These are phyloP conservation scores for Lissonota sp. DNA, from an alignment of 2,888 invertebrate genomes.

Conservation along the genomic window DNA sequence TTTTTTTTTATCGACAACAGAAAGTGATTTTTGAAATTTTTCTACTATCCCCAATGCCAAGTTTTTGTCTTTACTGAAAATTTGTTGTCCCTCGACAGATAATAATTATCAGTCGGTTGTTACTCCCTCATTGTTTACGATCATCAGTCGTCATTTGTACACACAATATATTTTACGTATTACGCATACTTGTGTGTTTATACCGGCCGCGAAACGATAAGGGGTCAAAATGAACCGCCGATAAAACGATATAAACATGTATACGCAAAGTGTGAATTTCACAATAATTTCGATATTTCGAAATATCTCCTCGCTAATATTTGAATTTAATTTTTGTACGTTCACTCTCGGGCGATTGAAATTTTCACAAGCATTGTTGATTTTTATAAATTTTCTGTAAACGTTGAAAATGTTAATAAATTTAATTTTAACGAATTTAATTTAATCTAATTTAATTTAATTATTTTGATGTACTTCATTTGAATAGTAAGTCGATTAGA, in stretches of 20 bases:
- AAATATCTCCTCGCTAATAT: neutral
- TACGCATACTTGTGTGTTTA: neutral
- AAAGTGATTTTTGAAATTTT: too few species aligned
- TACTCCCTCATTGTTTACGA: neutral
- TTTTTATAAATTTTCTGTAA: too few species aligned
- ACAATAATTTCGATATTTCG: slow-evolving; percentile 1
- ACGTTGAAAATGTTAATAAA: too few species aligned
- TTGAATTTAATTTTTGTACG: too few species aligned
- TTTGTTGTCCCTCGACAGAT: neutral
- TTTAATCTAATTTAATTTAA: too few species aligned
- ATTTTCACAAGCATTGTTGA: too few species aligned
- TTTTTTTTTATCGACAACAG: too few species aligned
- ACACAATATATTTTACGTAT: slow-evolving; percentile 11
- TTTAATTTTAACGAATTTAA: too few species aligned
- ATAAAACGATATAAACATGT: neutral
- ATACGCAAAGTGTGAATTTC: neutral
- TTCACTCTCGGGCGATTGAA: too few species aligned
- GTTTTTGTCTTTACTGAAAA: neutral
- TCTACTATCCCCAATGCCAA: too few species aligned
- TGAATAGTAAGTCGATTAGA: too few species aligned
- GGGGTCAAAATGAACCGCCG: neutral
- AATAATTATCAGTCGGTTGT: neutral
- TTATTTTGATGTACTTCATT: too few species aligned
- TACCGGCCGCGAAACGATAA: neutral
- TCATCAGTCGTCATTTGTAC: slow-evolving; percentile 22